These are phyloP conservation scores for Halichoeres trimaculatus DNA, from an alignment of 2,113 vertebrate genomes.

Conservation along the genomic window DNA sequence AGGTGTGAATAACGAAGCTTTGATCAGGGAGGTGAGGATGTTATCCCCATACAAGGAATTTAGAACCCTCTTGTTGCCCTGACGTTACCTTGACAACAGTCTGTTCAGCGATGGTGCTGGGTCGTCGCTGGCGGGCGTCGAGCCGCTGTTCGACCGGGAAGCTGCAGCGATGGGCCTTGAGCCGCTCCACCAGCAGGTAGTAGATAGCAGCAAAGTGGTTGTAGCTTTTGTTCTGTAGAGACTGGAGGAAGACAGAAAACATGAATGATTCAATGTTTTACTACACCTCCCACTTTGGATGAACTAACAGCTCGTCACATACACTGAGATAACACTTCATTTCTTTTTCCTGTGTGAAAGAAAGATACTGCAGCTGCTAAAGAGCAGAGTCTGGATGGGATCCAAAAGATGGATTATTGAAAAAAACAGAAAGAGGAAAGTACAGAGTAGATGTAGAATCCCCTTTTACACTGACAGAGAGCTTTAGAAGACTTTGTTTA, in stretches of 20 bases:
- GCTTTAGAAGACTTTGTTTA: not conserved
- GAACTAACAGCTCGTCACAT: slow-evolving; percentile 28
- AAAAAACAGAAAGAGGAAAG: slow-evolving; percentile 3
- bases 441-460: slow-evolving; percentile 3
- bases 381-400: not conserved
- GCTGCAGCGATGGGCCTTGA: slow-evolving; percentile 96
- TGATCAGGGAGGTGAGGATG: slow-evolving; percentile 60
- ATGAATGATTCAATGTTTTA: slow-evolving; percentile 22
- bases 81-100: slow-evolving; percentile 91
- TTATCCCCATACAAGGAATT: slow-evolving; percentile 49
- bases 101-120: slow-evolving; percentile 95
- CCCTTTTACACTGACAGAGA: not conserved
- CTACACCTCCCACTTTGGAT: slow-evolving; percentile 5
- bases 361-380: slow-evolving; percentile 22
- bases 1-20: slow-evolving; percentile 76
- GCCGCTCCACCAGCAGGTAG: slow-evolving; percentile 95
- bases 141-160: slow-evolving; percentile 96
- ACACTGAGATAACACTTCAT: slow-evolving; percentile 24
- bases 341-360: slow-evolving; percentile 25
- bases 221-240: slow-evolving; percentile 97
- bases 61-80: slow-evolving; percentile 1
- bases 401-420: slow-evolving; percentile 6
- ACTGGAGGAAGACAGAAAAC: slow-evolving; percentile 81
- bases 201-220: slow-evolving; percentile 99
- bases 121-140: slow-evolving; percentile 92